Conservation (phyloP, 2,113 vertebrate genomes). For the Passer domesticus region DNA sequence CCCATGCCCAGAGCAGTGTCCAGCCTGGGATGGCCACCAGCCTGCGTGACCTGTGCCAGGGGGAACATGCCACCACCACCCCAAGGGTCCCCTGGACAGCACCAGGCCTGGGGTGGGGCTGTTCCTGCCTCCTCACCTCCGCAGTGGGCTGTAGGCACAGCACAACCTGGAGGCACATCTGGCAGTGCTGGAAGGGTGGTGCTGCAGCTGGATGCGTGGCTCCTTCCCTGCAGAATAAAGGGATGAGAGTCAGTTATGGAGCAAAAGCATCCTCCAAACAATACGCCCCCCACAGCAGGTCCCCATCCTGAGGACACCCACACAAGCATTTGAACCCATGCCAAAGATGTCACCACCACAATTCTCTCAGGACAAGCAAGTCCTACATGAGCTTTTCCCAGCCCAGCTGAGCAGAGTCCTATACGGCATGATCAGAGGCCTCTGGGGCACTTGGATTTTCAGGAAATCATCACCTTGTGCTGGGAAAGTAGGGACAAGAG, state of each 20-base stretch:
- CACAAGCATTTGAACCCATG: accelerated
- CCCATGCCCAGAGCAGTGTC: background rate
- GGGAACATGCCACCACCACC: accelerated
- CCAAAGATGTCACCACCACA: background rate
- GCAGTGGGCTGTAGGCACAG: accelerated
- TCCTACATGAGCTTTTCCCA: background rate
- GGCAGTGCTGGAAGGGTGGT: background rate
- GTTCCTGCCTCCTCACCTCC: background rate
- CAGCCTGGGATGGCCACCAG: background rate
- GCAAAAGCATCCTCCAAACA: background rate
- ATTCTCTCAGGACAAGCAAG: background rate
- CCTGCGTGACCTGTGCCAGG: accelerated
- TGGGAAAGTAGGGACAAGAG: background rate
- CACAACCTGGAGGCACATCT: background rate
- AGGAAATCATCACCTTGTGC: slow-evolving; percentile 11
- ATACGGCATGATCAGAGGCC: background rate
- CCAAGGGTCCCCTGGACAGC: background rate
- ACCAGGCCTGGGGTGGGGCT: accelerated
- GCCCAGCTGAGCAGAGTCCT: background rate
- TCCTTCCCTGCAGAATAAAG: background rate
- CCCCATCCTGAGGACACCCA: accelerated
- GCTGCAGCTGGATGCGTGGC: background rate
- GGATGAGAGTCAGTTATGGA: accelerated
- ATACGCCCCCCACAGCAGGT: accelerated
- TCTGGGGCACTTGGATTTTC: background rate